Base-by-base conservation (phyloP, 1,140 invertebrate genomes). In the Drosophila virilis region DNA sequence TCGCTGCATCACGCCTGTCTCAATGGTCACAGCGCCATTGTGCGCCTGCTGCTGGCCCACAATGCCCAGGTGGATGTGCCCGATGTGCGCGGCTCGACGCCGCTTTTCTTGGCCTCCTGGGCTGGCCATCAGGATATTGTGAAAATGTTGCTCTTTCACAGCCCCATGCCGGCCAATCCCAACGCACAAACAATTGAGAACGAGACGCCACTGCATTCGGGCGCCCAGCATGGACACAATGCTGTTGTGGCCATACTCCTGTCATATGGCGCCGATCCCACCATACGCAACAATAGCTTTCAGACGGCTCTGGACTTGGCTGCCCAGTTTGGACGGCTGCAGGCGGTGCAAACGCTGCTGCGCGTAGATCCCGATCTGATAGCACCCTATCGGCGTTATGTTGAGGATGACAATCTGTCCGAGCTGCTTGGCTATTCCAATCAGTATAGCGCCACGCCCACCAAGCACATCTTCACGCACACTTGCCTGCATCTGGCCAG, bases 301-400 rank as follows among this genome's bases (percentile, higher is more conserved):
- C 98, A 99, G 93, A 98, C 97, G 8, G 96, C 98, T 0, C 93
- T 99, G 75, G 98, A 99, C 92, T 94, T 99, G 22, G 98, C 98
- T 0, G 97, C 98, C n/a, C 97, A 98, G 93, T 97, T 97, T 93
- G 96, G 96, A 84, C 83, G 91, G 0, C 93, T 98, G 79, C 97
- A 98, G 88, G 97, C 97, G 10, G 97, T 98, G 40, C 96, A 98
- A 91, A 93, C 97, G 38, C 93, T 99, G 76, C 94, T 98, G 13
- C 94, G 95, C 77, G 95, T 95, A 51, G 95, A 96, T 93, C 96
- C 97, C 2, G 95, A 96, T 91, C 93, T 97, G 60, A 95, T 97
- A 72, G 94, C 95, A 74, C 94, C 94, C 35, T 94, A 96, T 92
- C 93, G 81, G 1, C 60, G 66, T 1, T 72, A 52, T 9, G 54